Base-by-base conservation (phyloP, 2,113 vertebrate species). In the Pseudorectes ferrugineus region DNA sequence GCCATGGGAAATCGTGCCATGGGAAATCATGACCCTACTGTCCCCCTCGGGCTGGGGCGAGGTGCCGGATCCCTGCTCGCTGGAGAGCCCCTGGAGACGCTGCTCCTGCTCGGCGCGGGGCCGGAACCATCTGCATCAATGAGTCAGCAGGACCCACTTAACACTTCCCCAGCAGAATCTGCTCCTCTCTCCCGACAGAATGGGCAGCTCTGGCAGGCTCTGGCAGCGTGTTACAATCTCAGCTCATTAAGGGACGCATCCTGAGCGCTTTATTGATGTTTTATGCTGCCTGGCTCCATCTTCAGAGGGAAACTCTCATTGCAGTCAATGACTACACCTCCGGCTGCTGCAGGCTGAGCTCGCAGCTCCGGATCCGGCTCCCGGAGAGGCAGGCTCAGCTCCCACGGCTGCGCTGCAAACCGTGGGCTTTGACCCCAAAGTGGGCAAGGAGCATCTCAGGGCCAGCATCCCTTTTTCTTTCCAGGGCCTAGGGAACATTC, bases 61-160 rank as follows among this genome's bases (percentile, higher is more conserved):
- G 36, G 1, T 1, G 17, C 62, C 0, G 2, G 49, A 23, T 46
- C 51, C 48, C 65, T 7, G 83, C 85, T 87, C 40, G 4, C 85
- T 19, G 77, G 88, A 20, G 82, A 74, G 35, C 48, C 82, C 85
- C 80, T 23, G 5, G 51, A 58, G 79, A 22, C 3, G 45, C 93
- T 13, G 57, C 91, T 95, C 48, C 74, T 24, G 52, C 74, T 87
- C 9, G 1, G 63, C 10, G 35, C 36, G 49, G 91, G 77, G 89
- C 80, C 3, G 20, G 88, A 85, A 58, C 88, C 92, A 66, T 89
- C 88, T 51, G 79, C 96, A 83, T 57, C 82, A 33, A 9, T 97
- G 95, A 94, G 85, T 97, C 96, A 96, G 95, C 94, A 96, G 92
- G 91, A 94, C 90, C 93, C 90, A 92, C 92, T 93, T 73, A 67